Conservation (phyloP, 1,140 invertebrate genomes). For the Microplitis demolitor region DNA sequence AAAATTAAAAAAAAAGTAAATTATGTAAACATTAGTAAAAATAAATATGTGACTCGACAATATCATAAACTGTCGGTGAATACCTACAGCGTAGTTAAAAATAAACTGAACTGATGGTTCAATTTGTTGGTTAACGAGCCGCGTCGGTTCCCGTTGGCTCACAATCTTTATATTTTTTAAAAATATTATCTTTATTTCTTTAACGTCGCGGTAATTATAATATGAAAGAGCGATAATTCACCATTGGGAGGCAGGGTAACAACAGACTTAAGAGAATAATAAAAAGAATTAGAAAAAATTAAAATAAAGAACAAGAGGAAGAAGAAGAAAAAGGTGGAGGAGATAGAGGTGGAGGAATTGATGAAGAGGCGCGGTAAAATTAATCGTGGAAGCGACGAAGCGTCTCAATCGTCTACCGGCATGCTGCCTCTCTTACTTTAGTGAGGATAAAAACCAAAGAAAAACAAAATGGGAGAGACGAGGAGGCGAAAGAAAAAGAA, state of each 20-base stretch:
- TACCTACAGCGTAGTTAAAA: constrained; percentile 9
- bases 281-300: background rate
- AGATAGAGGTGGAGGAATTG: background rate
- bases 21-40: background rate
- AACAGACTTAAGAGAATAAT: background rate
- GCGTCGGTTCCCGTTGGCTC: constrained; percentile 4
- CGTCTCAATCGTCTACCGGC: constrained; percentile 11
- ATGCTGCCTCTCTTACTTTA: constrained; percentile 1
- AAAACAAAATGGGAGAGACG: background rate
- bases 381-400: constrained; percentile 17
- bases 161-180: background rate
- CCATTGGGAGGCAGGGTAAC: background rate
- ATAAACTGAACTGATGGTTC: constrained; percentile 18
- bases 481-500: constrained; percentile 3
- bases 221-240: constrained; percentile 18
- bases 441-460: background rate
- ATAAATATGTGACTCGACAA: background rate
- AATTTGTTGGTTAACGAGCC: constrained; percentile 27
- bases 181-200: background rate
- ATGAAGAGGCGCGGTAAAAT: background rate
- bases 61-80: background rate
- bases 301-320: background rate
- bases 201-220: constrained; percentile 17
- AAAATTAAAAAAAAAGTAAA: background rate
- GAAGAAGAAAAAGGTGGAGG: background rate